A percentile compares a stretch with the other conserved stretches of the same genome.
Conservation (phyloP, 2,888 invertebrate species). For the Agrotis puta region DNA sequence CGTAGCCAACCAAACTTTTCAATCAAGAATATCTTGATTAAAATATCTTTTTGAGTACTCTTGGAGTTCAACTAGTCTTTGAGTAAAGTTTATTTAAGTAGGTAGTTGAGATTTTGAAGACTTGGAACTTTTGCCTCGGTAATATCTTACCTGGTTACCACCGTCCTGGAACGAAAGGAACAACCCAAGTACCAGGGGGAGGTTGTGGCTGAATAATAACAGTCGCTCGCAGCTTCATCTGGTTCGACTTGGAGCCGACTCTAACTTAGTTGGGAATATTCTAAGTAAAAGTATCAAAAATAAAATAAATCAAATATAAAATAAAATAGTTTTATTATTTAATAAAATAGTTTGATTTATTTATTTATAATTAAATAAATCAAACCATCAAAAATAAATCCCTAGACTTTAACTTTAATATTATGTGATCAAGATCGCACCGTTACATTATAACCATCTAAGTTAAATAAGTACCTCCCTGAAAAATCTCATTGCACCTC, state of each 20-base stretch:
- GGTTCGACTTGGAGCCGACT: too few relatives aligned
- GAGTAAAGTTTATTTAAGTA: slow-evolving; percentile 23
- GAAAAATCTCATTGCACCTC: slow-evolving; percentile 22
- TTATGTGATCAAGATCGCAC: background rate
- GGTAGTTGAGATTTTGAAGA: background rate
- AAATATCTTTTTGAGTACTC: slow-evolving; percentile 57
- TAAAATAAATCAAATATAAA: too few relatives aligned
- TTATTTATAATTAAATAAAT: too few relatives aligned
- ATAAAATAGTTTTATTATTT: too few relatives aligned
- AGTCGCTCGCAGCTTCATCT: too few relatives aligned
- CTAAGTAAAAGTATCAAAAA: background rate
- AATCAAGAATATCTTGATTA: slow-evolving; percentile 64
- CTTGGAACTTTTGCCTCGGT: background rate
- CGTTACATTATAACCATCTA: background rate
- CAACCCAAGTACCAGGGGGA: too few relatives aligned
- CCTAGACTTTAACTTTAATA: background rate
- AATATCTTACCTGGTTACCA: too few relatives aligned
- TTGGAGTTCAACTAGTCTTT: slow-evolving; percentile 64
- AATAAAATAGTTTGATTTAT: too few relatives aligned
- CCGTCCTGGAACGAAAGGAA: too few relatives aligned
- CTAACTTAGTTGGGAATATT: too few relatives aligned
- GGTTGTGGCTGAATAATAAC: too few relatives aligned
- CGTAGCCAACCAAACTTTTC: slow-evolving; percentile 69
- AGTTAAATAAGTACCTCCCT: background rate
- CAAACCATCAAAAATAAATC: slow-evolving; percentile 1